A percentile compares a stretch with the other conserved stretches of the same genome.
Conservation (phyloP, 2,113 vertebrate species). For the Archocentrus centrarchus region DNA sequence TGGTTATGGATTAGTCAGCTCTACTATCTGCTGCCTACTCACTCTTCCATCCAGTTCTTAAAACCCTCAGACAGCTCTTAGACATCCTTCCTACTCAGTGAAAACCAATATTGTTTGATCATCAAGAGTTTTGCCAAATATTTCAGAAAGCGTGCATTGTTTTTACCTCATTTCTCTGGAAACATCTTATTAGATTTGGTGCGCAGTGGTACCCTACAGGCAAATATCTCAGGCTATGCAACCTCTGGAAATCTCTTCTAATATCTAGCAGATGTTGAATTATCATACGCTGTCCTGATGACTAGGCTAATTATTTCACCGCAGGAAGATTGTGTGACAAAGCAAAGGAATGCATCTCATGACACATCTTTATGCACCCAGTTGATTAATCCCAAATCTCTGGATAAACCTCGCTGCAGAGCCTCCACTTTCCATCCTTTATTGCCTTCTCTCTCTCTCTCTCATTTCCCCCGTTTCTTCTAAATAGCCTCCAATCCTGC, state of each 20-base stretch:
- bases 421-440: constrained; percentile 19
- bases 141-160: background rate
- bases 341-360: constrained; percentile 4
- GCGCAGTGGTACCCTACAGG: background rate
- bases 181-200: background rate
- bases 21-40: background rate
- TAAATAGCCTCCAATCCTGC: constrained; percentile 41
- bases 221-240: constrained; percentile 14
- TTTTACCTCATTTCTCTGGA: background rate
- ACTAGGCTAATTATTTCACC: constrained; percentile 17
- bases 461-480: constrained; percentile 35
- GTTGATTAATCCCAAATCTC: constrained; percentile 26
- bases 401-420: background rate
- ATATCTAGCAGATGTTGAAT: constrained; percentile 42
- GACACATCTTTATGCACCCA: constrained; percentile 12
- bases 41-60: background rate
- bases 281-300: constrained; percentile 19
- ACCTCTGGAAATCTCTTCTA: constrained; percentile 16
- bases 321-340: constrained; percentile 12
- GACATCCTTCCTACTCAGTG: background rate
- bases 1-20: background rate
- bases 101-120: constrained; percentile 6
- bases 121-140: background rate
- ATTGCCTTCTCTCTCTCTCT: constrained; percentile 14
- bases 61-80: constrained; percentile 2